phyloP scores from a whole-genome alignment of 2,113 vertebrate genomes.

The Cyanoramphus novaezelandiae region DNA sequence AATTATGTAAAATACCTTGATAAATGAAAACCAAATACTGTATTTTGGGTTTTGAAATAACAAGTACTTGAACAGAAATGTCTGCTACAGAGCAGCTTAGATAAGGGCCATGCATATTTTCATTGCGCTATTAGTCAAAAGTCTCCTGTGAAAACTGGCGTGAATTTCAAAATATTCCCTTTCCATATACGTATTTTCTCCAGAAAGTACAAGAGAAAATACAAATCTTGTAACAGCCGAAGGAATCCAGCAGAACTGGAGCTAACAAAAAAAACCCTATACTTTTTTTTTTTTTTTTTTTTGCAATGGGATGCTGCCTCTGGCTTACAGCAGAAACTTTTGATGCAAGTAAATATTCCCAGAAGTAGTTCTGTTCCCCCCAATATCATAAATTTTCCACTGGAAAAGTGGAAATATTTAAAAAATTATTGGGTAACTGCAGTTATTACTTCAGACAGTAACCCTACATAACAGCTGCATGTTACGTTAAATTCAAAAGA shows the following conservation, averaged over 20 bases:
- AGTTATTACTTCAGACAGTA: background rate
- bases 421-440: background rate
- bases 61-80: background rate
- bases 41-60: background rate
- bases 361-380: background rate
- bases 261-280: background rate
- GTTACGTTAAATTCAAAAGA: background rate
- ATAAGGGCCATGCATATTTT: background rate
- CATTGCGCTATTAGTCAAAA: background rate
- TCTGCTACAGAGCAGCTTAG: background rate
- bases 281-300: background rate
- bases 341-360: background rate
- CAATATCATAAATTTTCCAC: background rate
- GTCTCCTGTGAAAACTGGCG: background rate
- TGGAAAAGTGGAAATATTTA: background rate
- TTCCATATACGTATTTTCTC: background rate
- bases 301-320: background rate
- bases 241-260: background rate
- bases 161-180: background rate
- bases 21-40: background rate
- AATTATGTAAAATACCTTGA: background rate
- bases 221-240: background rate
- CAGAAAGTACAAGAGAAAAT: background rate
- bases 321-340: background rate
- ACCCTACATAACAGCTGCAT: background rate